Conservation (phyloP, 2,113 vertebrate genomes). For the Terrapene triunguis region DNA sequence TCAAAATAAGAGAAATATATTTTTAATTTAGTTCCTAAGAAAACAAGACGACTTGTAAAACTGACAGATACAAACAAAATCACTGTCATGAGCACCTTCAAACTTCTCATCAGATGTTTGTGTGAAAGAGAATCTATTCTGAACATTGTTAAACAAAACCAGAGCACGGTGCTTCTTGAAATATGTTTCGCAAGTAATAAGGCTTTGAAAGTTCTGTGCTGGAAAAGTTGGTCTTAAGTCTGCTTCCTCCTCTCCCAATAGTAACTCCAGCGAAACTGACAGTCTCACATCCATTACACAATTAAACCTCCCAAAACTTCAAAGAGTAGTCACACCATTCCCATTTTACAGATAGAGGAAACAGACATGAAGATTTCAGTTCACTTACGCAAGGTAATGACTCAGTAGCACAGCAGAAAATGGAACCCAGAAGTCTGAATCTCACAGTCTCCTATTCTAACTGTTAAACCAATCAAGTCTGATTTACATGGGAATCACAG, state of each 20-base stretch:
- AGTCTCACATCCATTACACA: neutral
- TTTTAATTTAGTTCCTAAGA: neutral
- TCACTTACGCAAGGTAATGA: neutral
- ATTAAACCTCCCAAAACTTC: neutral
- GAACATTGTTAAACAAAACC: neutral
- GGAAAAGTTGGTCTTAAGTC: neutral
- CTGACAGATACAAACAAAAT: neutral
- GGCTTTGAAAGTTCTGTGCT: neutral
- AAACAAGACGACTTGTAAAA: neutral
- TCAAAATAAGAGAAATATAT: neutral
- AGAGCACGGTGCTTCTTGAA: neutral
- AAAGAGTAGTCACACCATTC: too few relatives aligned
- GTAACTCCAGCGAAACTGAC: neutral
- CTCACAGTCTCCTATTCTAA: neutral
- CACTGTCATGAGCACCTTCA: neutral
- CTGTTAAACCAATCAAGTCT: accelerated
- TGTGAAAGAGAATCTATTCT: neutral
- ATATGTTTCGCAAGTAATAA: slow-evolving; percentile 7
- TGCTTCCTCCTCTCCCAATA: neutral
- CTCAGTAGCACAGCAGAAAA: neutral
- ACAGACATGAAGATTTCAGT: neutral
- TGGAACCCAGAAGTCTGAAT: neutral
- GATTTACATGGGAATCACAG: neutral
- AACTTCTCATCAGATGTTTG: neutral
- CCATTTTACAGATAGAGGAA: neutral